Conservation (phyloP, 2,888 invertebrate species). For the Netelia inedita region DNA sequence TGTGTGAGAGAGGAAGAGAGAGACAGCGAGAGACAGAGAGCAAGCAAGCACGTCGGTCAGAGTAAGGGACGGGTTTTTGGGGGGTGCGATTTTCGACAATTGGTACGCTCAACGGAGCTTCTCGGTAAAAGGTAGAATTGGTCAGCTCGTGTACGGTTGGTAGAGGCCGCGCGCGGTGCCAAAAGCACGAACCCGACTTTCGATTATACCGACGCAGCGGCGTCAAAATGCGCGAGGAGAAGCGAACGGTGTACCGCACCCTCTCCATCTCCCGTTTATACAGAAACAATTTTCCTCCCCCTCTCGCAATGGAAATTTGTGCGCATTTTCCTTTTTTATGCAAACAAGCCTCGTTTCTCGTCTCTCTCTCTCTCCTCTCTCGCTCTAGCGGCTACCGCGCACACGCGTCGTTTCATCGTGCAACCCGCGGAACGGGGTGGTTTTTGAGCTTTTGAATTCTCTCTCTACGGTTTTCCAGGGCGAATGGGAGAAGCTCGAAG, state of each 20-base stretch:
- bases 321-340: constrained; percentile 57
- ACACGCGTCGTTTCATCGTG: constrained; percentile 33
- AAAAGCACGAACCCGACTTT: constrained; percentile 32
- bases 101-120: too few species aligned
- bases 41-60: constrained; percentile 53
- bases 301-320: constrained; percentile 70
- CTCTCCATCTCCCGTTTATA: constrained; percentile 46
- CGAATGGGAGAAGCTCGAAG: constrained; percentile 58
- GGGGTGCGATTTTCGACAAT: too few species aligned
- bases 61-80: too few species aligned
- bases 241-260: not conserved
- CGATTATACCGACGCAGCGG: constrained; percentile 29
- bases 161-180: too few species aligned
- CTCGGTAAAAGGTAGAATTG: too few species aligned
- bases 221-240: constrained; percentile 51
- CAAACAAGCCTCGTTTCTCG: constrained; percentile 31
- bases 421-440: not conserved
- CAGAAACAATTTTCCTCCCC: constrained; percentile 72
- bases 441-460: constrained; percentile 12
- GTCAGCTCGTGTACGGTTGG: too few species aligned
- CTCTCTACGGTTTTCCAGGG: constrained; percentile 38
- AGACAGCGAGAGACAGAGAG: constrained; percentile 62
- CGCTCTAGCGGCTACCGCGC: not conserved
- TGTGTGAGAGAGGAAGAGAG: constrained; percentile 3
- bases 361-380: not conserved